phyloP scores from a whole-genome alignment of 1,140 invertebrate genomes.

The Drosophila funebris region DNA sequence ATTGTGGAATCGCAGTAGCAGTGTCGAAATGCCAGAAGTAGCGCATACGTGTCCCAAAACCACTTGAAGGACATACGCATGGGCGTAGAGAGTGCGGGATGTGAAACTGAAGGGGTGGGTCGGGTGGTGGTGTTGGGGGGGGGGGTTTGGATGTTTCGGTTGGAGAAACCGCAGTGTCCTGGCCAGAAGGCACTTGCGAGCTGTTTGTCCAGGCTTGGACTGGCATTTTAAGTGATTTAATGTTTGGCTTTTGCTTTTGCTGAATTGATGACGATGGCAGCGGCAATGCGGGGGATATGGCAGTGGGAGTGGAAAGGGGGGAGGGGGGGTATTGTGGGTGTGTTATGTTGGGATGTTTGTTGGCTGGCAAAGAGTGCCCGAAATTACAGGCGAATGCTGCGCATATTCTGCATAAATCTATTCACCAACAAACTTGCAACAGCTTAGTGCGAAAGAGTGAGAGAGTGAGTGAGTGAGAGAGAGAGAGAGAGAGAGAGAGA shows the following conservation, averaged over 20 bases:
- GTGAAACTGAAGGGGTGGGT: not conserved
- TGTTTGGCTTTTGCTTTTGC: conserved; percentile 68
- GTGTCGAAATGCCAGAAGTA: conserved; percentile 54
- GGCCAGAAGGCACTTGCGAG: conserved; percentile 25
- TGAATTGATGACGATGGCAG: conserved; percentile 47
- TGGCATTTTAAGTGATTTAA: conserved; percentile 80
- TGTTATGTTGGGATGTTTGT: no score
- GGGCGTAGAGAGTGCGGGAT: not conserved
- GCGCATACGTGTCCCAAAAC: conserved; percentile 29
- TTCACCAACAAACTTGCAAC: conserved; percentile 58
- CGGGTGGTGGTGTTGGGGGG: not conserved
- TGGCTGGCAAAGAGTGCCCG: conserved; percentile 22
- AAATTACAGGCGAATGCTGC: conserved; percentile 67
- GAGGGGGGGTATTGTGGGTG: not conserved
- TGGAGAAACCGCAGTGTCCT: not conserved
- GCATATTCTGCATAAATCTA: conserved; percentile 79
- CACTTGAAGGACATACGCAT: conserved; percentile 12
- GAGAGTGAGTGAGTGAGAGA: not conserved
- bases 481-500: not conserved
- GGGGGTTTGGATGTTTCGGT: not conserved
- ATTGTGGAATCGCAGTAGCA: conserved; percentile 56
- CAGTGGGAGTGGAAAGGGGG: not conserved
- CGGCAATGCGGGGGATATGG: not conserved
- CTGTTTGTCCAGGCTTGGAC: conserved; percentile 72
- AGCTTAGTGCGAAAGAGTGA: conserved; percentile 1